Conservation (phyloP, 2,888 invertebrate genomes). For the Macrosiphum euphorbiae region DNA sequence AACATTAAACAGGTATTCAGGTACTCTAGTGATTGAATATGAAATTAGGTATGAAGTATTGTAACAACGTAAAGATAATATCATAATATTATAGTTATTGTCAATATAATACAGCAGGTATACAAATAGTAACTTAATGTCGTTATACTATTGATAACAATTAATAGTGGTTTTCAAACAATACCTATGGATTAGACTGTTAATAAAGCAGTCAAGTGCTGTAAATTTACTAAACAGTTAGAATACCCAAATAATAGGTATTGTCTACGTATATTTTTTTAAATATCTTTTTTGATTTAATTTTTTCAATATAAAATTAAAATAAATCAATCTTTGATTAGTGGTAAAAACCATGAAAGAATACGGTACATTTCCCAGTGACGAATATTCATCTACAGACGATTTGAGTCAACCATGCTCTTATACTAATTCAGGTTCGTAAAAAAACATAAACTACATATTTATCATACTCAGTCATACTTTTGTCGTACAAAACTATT, state of each 20-base stretch:
- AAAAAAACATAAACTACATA: not conserved
- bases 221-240: not conserved
- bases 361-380: slow-evolving; percentile 27
- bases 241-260: not conserved
- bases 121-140: not conserved
- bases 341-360: slow-evolving; percentile 15
- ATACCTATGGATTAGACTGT: not conserved
- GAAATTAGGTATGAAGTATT: not conserved
- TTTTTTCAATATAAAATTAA: not conserved
- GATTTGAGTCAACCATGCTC: not conserved
- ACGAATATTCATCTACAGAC: not conserved
- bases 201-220: slow-evolving; percentile 22
- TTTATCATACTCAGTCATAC: not conserved
- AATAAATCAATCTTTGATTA: not conserved
- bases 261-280: not conserved
- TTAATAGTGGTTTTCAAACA: not conserved
- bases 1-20: not conserved
- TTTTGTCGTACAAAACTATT: not conserved
- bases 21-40: not conserved
- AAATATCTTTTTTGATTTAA: not conserved
- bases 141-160: not conserved
- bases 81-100: not conserved
- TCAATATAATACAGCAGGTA: not conserved
- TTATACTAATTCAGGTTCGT: not conserved
- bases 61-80: not conserved